Evolutionary conservation across 2,113 vertebrate species (phyloP).

Genomic region (Malurus cyaneus): DNA sequence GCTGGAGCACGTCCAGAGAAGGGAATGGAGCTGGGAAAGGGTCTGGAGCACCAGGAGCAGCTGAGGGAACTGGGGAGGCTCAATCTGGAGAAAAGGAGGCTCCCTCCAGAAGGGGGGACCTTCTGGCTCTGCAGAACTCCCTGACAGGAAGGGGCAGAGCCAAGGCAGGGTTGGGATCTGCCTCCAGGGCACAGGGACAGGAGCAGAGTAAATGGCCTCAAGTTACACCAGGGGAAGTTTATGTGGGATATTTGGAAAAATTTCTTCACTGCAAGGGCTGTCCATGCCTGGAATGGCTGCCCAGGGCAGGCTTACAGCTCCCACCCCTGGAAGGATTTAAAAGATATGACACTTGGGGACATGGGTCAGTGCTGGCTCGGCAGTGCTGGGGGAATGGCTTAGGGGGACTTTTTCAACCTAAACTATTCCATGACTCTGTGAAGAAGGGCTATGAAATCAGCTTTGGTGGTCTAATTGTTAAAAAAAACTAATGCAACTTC

Average conservation of each 20-base stretch:
- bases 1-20: not conserved
- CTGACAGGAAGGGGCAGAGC: not conserved
- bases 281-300: not conserved
- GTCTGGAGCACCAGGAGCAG: fast-evolving
- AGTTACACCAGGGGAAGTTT: not conserved
- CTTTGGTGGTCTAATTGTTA: not conserved
- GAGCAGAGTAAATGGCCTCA: fast-evolving
- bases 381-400: not conserved
- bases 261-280: not conserved
- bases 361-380: not conserved
- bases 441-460: not conserved
- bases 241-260: not conserved
- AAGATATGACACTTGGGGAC: not conserved
- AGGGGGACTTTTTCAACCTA: not conserved
- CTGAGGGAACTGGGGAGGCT: not conserved
- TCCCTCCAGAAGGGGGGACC: not conserved
- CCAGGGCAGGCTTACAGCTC: not conserved
- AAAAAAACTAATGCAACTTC: not conserved
- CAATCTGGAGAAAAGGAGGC: not conserved
- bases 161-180: fast-evolving
- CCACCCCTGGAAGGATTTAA: not conserved
- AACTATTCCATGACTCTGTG: too few species aligned
- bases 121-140: not conserved
- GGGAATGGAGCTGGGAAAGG: not conserved
- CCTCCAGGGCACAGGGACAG: not conserved